Percentiles rank a stretch among this genome's conserved stretches.
Conservation (phyloP, 2,888 invertebrate species). For the Nephrocerus scutellatus region DNA sequence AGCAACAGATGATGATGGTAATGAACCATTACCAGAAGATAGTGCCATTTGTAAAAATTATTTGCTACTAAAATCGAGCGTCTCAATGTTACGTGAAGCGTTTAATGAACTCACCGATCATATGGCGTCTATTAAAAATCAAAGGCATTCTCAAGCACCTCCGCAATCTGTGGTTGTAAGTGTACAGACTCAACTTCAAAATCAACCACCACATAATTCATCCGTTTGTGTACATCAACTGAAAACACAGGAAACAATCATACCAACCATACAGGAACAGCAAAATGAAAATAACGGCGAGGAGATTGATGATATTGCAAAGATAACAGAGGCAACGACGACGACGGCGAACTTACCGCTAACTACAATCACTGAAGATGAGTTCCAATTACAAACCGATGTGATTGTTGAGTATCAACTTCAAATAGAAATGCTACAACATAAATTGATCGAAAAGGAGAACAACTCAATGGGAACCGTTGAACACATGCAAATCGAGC, state of each 20-base stretch:
- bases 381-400: not conserved
- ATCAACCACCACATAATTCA: slow-evolving; percentile 11
- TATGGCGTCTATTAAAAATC: slow-evolving; percentile 15
- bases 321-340: not conserved
- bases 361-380: slow-evolving; percentile 5
- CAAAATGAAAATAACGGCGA: slow-evolving; percentile 1
- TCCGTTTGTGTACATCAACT: too few species aligned
- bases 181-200: slow-evolving; percentile 16
- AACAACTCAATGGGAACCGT: slow-evolving; percentile 27
- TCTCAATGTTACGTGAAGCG: slow-evolving; percentile 26
- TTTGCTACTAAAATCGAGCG: slow-evolving; percentile 25
- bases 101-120: slow-evolving; percentile 26
- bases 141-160: slow-evolving; percentile 5
- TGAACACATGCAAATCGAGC: slow-evolving; percentile 40
- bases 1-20: slow-evolving; percentile 14
- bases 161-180: slow-evolving; percentile 13
- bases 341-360: slow-evolving; percentile 9
- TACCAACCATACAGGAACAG: too few species aligned
- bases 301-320: slow-evolving; percentile 1
- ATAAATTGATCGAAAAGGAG: slow-evolving; percentile 21
- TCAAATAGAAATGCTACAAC: slow-evolving; percentile 21
- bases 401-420: slow-evolving; percentile 14
- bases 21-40: slow-evolving; percentile 14
- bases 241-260: too few species aligned
- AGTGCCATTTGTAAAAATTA: slow-evolving; percentile 25